A percentile compares a stretch with the other conserved stretches of the same genome.
phyloP scores from a whole-genome alignment of 2,888 invertebrate genomes.

The Acanthosepion esculentum region DNA sequence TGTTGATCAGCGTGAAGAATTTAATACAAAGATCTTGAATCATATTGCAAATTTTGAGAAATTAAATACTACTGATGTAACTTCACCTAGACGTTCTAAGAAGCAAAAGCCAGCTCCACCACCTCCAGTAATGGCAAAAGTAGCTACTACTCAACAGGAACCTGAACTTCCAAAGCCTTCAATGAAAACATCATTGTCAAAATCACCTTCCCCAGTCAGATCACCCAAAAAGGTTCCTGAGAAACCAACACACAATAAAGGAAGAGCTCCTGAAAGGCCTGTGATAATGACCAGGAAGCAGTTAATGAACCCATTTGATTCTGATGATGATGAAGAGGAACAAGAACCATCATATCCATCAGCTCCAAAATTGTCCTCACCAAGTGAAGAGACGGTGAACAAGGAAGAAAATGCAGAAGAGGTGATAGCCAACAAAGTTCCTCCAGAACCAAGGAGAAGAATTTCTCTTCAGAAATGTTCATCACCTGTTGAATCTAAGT shows the following conservation, averaged over 20 bases:
- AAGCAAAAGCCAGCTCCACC: background rate
- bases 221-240: background rate
- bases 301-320: constrained; percentile 90
- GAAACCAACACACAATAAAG: background rate
- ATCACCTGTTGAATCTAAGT: background rate
- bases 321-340: constrained; percentile 85
- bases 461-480: background rate
- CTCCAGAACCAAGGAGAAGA: background rate
- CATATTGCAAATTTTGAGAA: background rate
- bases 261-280: constrained; percentile 50
- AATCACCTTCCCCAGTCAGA: background rate
- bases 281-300: constrained; percentile 89
- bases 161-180: background rate
- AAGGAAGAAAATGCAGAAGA: background rate
- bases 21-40: background rate
- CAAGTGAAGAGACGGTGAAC: background rate
- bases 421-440: background rate
- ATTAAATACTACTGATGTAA: background rate
- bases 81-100: background rate
- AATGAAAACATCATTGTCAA: background rate
- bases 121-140: background rate
- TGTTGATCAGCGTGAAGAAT: background rate
- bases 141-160: background rate
- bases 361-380: background rate
- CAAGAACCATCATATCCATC: background rate